Evolutionary conservation across 2,113 vertebrate genomes (phyloP).

Genomic region (Gadus macrocephalus): DNA sequence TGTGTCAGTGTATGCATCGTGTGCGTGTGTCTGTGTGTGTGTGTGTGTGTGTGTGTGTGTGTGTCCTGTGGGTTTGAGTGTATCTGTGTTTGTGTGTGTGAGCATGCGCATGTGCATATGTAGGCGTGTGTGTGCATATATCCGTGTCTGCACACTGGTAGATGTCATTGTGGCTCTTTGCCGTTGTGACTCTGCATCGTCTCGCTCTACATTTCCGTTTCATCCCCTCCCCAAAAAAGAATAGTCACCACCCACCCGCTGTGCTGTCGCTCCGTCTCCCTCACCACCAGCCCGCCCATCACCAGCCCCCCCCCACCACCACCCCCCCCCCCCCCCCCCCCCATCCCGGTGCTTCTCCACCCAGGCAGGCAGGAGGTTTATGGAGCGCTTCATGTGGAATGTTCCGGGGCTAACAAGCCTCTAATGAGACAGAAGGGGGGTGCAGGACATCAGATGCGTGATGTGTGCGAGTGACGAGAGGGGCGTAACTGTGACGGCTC

Average conservation of each 20-base stretch:
- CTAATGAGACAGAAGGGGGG: conserved; percentile 59
- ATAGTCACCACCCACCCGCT: too few relatives aligned
- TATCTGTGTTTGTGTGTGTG: not conserved
- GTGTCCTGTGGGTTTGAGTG: not conserved
- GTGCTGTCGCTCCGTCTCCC: too few relatives aligned
- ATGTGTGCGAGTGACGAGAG: conserved; percentile 45
- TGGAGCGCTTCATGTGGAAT: conserved; percentile 49
- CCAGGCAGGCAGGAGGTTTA: conserved; percentile 34
- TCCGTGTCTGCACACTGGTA: conserved; percentile 18
- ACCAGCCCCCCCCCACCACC: not conserved
- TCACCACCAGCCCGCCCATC: too few relatives aligned
- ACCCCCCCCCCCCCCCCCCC: not conserved
- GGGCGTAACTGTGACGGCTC: conserved; percentile 47
- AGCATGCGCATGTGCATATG: not conserved
- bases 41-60: not conserved
- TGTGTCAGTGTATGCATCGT: too few relatives aligned
- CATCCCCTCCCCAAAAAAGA: too few relatives aligned
- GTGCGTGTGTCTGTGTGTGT: conserved; percentile 4
- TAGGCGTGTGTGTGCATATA: conserved; percentile 8
- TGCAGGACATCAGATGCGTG: conserved; percentile 46
- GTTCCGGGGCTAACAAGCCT: conserved; percentile 55
- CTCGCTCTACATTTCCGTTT: too few relatives aligned
- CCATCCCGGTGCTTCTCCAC: conserved; percentile 30
- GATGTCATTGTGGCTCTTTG: conserved; percentile 5
- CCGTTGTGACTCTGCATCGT: not conserved